A percentile compares a stretch with the other conserved stretches of the same genome.
Evolutionary conservation across 2,888 invertebrate genomes (phyloP).

Genomic region (Caenorhabditis virilis): DNA sequence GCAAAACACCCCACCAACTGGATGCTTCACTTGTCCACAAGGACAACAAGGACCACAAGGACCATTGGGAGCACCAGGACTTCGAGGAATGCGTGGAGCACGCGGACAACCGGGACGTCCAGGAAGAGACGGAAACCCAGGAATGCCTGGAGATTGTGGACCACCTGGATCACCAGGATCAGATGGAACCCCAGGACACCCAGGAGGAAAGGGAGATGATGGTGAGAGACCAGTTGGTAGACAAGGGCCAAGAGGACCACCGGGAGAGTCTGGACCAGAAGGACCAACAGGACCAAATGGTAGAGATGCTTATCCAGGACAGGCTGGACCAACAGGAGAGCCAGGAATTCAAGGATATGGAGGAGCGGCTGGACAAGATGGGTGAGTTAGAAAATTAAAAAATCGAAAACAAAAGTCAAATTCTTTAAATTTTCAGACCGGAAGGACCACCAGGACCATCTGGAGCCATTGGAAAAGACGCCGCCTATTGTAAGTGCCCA

Average conservation of each 20-base stretch:
- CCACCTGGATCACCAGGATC: slow-evolving; percentile 54
- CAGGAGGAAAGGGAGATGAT: slow-evolving; percentile 60
- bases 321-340: slow-evolving; percentile 53
- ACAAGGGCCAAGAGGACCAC: slow-evolving; percentile 56
- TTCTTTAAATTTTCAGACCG: slow-evolving; percentile 37
- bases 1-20: slow-evolving; percentile 56
- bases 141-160: slow-evolving; percentile 55
- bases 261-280: slow-evolving; percentile 55
- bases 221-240: slow-evolving; percentile 63
- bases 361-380: slow-evolving; percentile 52
- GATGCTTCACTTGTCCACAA: slow-evolving; percentile 60
- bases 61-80: slow-evolving; percentile 54
- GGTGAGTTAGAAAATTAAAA: slow-evolving; percentile 9
- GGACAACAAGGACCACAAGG: slow-evolving; percentile 55
- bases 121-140: slow-evolving; percentile 57
- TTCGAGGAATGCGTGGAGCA: slow-evolving; percentile 62
- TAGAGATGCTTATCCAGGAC: slow-evolving; percentile 50
- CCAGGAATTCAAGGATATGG: slow-evolving; percentile 56
- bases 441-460: slow-evolving; percentile 48
- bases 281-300: slow-evolving; percentile 45
- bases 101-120: slow-evolving; percentile 55
- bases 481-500: slow-evolving; percentile 59
- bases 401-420: not conserved
- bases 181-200: slow-evolving; percentile 56
- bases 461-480: slow-evolving; percentile 52